These are phyloP conservation scores for Heterohyrax brucei DNA, from an alignment of 2,797 vertebrate genomes.

Conservation along the genomic window DNA sequence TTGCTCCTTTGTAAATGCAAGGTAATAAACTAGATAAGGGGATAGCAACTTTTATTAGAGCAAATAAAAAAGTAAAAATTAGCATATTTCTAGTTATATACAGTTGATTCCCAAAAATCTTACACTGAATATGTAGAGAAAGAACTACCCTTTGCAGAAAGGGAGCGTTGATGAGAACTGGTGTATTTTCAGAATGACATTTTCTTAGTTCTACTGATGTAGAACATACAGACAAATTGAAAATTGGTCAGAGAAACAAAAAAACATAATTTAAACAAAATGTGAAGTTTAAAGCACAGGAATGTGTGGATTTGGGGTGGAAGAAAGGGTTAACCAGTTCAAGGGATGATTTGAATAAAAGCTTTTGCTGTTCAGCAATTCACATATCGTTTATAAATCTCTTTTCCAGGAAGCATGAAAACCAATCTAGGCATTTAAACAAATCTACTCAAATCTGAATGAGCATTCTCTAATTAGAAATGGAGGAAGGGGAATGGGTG, in stretches of 20 bases:
- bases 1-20: background rate
- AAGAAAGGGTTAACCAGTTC: background rate
- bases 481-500: too few relatives aligned
- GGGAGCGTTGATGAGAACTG: background rate
- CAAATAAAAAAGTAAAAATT: background rate
- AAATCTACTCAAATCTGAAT: slow-evolving; percentile 72
- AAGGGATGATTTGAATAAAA: slow-evolving; percentile 66
- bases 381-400: background rate
- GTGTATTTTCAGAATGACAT: background rate
- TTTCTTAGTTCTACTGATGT: slow-evolving; percentile 6
- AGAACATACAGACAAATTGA: slow-evolving; percentile 66
- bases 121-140: background rate
- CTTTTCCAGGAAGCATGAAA: slow-evolving; percentile 66
- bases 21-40: slow-evolving; percentile 1
- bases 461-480: slow-evolving; percentile 60
- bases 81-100: background rate
- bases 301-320: background rate
- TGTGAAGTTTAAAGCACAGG: background rate
- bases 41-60: background rate
- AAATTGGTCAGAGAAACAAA: slow-evolving; percentile 72
- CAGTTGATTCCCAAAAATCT: background rate
- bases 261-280: slow-evolving; percentile 72
- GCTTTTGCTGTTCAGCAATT: slow-evolving; percentile 37
- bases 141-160: background rate
- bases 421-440: slow-evolving; percentile 12